Evolutionary conservation across 1,140 invertebrate genomes (phyloP), one percentile per base, ranked within the genome.

Genomic region (Diabrotica virgifera): DNA sequence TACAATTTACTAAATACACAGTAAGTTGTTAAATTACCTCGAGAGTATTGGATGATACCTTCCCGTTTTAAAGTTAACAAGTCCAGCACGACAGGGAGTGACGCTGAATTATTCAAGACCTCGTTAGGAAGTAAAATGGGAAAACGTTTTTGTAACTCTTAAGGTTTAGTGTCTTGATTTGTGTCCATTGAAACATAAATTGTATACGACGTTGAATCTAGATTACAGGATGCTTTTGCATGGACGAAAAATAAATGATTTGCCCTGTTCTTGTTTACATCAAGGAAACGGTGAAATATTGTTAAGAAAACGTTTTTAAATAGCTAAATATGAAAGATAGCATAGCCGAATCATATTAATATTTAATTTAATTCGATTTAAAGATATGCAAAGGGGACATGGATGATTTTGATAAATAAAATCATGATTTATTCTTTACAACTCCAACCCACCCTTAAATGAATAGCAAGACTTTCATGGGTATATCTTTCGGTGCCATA

Each of bases 1-100:
- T 38, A 60, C 63, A 69, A 63, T 61, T 63, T 59, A 52, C 53
- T 69, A 69, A 69, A 61, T 65, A 60, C 46, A 60, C 50, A 69
- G 61, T 24, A 56, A 55, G 50, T 46, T 55, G 63, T 61, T 69
- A 71, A 46, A 72, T 72, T 72, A 72, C 68, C 61, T 14, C 57
- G 52, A 46, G 56, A 62, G 60, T 70, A 70, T 72, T 70, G 65
- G 69, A 70, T 70, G 68, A 72, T 66, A 66, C 58, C 59, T 66
- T 70, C 68, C 69, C 58, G 52, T 52, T 55, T 55, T 35, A 67
- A 56, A 50, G 52, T 51, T 66, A 67, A 67, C 56, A 59, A 67
- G 65, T 63, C 62, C 61, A 46, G 40, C 40, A 3, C 8, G n/a
- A 56, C 40, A 37, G 52, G 38, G 59, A 62, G 60, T 36, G 54